Evolutionary conservation across 1,140 invertebrate genomes (phyloP), one percentile per base, ranked within the genome.

Genomic region (Calephelis virginiensis): DNA sequence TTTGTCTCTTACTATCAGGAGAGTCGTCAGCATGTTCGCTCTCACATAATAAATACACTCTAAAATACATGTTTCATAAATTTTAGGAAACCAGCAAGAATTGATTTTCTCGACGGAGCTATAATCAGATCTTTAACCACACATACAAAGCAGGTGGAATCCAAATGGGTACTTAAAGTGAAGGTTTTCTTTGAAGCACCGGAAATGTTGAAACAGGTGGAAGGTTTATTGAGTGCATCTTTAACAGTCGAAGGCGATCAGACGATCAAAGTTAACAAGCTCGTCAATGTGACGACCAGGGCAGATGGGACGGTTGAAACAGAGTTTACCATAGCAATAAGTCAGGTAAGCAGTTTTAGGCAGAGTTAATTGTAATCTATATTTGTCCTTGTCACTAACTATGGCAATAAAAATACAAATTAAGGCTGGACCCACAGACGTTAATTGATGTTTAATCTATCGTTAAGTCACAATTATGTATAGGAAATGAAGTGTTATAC

Each of bases 21-120:
- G 2, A 3, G 28, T 4, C 28, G 3, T 28, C 28, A 28, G 28
- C 28, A 28, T 28, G 28, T 28, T 28, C 28, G 28, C 28, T 28
- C 28, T 28, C 28, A 28, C 28, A 28, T 28, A 28, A 17, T 17
- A 17, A 17, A 17, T 17, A 17, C 3, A 17, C 3, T 17, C 17
- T 17, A 59, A 28, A 11, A 38, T 8, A 53, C 13, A 53, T 53
- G 5, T 40, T 62, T 64, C 12, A 37, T 53, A 38, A 43, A 46
- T 80, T 80, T 46, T 64, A 93, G 92, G 93, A 93, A 92, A 83
- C 74, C 80, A 8, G 90, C 92, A 1, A 80, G 80, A 40, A 74
- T 95, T 17, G 92, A 94, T 76, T 90, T 91, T 60, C 93, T 90
- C 67, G 85, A 94, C 63, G 75, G 83, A n/a, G 88, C 92, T 1